Base-by-base conservation (phyloP, 2,113 vertebrate genomes). In the Thalassarche chlororhynchos region DNA sequence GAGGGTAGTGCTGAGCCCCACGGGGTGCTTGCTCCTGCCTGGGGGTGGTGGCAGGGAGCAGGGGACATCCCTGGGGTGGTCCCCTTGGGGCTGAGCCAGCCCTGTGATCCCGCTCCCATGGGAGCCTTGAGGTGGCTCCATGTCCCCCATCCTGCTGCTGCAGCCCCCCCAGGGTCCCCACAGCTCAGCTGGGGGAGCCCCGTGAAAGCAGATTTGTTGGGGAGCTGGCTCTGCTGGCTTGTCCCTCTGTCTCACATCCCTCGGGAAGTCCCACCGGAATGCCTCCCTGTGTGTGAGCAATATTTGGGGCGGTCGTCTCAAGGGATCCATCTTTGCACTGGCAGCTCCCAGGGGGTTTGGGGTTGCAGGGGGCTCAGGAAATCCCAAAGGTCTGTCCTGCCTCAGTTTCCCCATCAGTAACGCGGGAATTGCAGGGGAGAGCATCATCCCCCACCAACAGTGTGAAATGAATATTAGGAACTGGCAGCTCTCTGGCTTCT, bases 11-110 rank as follows among this genome's bases (percentile, higher is more conserved):
- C 87, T 42, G 52, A 68, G 69, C 77, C 87, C 69, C 32, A 6
- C 0, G 1, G 77, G 64, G 5, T 26, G 29, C 28, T 49, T 1
- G 2, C 7, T 31, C 6, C 32, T 76, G 25, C 58, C 47, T 68
- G 51, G 74, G 40, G 38, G 6, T 32, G 84, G 28, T 60, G 16
- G 52, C 1, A 0, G 68, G 42, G n/a, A 58, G 47, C 23, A 15
- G 8, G 34, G 44, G 21, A 49, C 47, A n/a, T 89, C 78, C 44
- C 61, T 44, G 24, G 18, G 9, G 60, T 42, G 38, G n/a, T 58
- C 14, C 14, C 44, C 85, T 51, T 34, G 44, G 82, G 74, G 40
- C 15, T 68, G 65, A 84, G 60, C 14, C 40, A 76, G 44, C 49
- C 26, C 71, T 69, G 62, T 86, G 83, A 84, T 95, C 58, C 58